A percentile compares a stretch with the other conserved stretches of the same genome.
These are phyloP conservation scores for Entomobrya proxima DNA, from an alignment of 2,888 invertebrate species.

Conservation along the genomic window DNA sequence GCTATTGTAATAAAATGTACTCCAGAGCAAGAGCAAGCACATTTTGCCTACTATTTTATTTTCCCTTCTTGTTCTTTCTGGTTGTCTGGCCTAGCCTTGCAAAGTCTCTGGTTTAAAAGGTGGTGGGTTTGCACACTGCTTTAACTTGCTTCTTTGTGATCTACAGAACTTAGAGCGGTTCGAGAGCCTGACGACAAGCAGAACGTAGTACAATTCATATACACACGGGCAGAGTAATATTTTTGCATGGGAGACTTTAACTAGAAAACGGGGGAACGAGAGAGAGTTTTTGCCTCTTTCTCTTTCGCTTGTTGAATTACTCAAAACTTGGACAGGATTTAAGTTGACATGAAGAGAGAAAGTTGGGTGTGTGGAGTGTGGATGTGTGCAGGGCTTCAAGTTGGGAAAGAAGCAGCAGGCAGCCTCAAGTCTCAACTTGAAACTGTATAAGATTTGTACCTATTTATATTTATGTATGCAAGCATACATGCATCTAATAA, in stretches of 20 bases:
- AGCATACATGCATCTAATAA: neutral
- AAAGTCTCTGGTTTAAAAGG: too few species aligned
- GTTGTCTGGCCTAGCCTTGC: too few species aligned
- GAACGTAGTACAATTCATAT: neutral
- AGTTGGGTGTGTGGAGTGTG: constrained; percentile 31
- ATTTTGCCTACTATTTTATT: too few species aligned
- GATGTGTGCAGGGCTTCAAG: constrained; percentile 5
- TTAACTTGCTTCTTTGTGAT: too few species aligned
- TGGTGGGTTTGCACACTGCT: too few species aligned
- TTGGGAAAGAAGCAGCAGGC: constrained; percentile 59
- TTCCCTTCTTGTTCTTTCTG: too few species aligned
- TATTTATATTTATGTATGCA: neutral
- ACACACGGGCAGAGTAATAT: neutral
- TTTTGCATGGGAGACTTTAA: neutral
- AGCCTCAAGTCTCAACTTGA: constrained; percentile 8
- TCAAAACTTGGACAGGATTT: constrained; percentile 70
- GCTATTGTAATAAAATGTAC: constrained; percentile 19
- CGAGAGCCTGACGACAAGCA: too few species aligned
- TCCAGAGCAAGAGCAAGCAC: too few species aligned
- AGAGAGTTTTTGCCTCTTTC: constrained; percentile 39
- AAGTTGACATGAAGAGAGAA: constrained; percentile 63
- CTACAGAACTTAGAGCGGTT: too few species aligned
- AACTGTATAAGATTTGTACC: constrained; percentile 22
- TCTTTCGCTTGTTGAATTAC: constrained; percentile 68
- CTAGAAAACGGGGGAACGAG: neutral